These are phyloP conservation scores for Brachirus orientalis DNA, from an alignment of 2,113 vertebrate genomes.

Conservation along the genomic window DNA sequence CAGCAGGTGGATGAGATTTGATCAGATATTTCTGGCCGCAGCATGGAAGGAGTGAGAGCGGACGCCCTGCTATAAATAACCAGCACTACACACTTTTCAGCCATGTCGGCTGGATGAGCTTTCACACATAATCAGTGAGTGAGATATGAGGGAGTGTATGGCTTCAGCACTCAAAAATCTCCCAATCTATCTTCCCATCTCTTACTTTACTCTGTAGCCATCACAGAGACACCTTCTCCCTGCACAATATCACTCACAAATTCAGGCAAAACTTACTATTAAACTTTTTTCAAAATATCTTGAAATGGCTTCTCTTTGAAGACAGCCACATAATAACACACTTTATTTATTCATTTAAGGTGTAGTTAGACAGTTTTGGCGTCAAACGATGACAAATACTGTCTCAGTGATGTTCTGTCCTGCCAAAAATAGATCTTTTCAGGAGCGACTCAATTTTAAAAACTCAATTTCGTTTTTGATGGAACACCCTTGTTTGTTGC, in stretches of 20 bases:
- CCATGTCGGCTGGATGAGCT: slow-evolving; percentile 60
- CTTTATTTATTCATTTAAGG: not conserved
- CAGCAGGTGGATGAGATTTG: slow-evolving; percentile 25
- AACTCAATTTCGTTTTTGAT: too few relatives aligned
- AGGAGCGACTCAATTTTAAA: too few relatives aligned
- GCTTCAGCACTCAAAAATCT: slow-evolving; percentile 32
- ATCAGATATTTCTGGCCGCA: slow-evolving; percentile 45
- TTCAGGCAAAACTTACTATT: not conserved
- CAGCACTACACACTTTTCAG: slow-evolving; percentile 52
- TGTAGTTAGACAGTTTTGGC: not conserved
- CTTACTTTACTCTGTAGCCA: slow-evolving; percentile 19
- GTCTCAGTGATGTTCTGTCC: too few relatives aligned
- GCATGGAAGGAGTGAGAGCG: slow-evolving; percentile 27
- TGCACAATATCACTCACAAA: not conserved
- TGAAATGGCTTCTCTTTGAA: not conserved
- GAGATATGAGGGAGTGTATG: slow-evolving; percentile 47
- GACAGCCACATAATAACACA: not conserved
- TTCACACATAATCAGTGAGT: slow-evolving; percentile 76
- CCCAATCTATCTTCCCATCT: not conserved
- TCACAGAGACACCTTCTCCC: slow-evolving; percentile 8
- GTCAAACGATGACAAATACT: slow-evolving; percentile 1
- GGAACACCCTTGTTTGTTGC: too few relatives aligned
- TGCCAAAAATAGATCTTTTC: slow-evolving; percentile 26
- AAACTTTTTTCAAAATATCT: not conserved
- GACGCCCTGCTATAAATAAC: slow-evolving; percentile 60